These are phyloP conservation scores for Hyperoplus lanceolatus DNA, from an alignment of 2,797 vertebrate genomes.

Conservation along the genomic window DNA sequence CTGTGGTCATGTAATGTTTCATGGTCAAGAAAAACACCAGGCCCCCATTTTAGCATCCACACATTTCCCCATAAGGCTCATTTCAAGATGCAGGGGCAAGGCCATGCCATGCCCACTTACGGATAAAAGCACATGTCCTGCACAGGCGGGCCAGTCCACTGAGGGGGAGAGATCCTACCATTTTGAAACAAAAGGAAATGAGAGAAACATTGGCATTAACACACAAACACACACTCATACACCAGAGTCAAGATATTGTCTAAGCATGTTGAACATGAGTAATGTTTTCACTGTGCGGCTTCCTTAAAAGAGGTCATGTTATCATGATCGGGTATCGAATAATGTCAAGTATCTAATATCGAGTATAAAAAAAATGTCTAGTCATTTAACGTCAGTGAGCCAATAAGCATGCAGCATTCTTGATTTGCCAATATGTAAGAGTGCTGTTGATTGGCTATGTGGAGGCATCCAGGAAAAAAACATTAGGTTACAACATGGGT, in stretches of 20 bases:
- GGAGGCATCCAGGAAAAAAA: no score
- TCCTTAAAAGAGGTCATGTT: background rate
- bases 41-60: constrained; percentile 17
- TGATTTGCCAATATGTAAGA: no score
- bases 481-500: no score
- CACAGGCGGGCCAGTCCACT: constrained; percentile 78
- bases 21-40: constrained; percentile 38
- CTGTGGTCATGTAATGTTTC: constrained; percentile 14
- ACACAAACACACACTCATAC: constrained; percentile 50
- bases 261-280: background rate
- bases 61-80: constrained; percentile 48
- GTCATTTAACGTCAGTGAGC: no score
- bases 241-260: constrained; percentile 8
- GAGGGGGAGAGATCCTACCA: constrained; percentile 85
- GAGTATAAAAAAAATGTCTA: no score
- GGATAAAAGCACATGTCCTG: constrained; percentile 86
- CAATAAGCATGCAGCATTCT: no score
- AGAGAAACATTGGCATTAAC: constrained; percentile 58
- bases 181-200: constrained; percentile 71
- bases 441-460: no score
- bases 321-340: no score
- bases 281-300: background rate
- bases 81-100: constrained; percentile 46
- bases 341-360: no score
- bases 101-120: constrained; percentile 81